Percentiles rank a stretch among this genome's conserved stretches.
These are phyloP conservation scores for Ommatoiulus sabulosus DNA, from an alignment of 2,888 invertebrate genomes.

Conservation along the genomic window DNA sequence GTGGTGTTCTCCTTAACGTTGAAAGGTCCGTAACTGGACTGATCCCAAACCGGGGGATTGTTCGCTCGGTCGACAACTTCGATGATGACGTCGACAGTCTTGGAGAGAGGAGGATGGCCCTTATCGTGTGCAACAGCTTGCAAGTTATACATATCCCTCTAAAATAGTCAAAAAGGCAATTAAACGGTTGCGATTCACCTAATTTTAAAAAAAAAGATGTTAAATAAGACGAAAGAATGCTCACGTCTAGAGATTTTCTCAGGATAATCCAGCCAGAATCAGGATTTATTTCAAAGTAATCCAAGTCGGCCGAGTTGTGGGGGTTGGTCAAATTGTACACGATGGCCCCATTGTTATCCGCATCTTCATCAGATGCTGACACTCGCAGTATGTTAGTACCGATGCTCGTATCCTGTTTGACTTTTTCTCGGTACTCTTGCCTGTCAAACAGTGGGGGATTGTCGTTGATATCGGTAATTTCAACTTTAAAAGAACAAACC, in stretches of 20 bases:
- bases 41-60: conserved; percentile 98
- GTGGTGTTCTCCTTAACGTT: conserved; percentile 98
- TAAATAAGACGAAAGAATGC: conserved; percentile 69
- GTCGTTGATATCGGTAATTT: conserved; percentile 97
- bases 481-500: conserved; percentile 97
- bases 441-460: conserved; percentile 95
- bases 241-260: conserved; percentile 96
- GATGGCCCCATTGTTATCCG: conserved; percentile 96
- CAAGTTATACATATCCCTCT: conserved; percentile 98
- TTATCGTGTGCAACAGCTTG: conserved; percentile 98
- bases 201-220: not conserved
- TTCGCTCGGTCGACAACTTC: conserved; percentile 98
- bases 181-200: not conserved
- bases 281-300: conserved; percentile 96
- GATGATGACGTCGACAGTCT: conserved; percentile 98
- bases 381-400: conserved; percentile 94
- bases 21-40: conserved; percentile 96
- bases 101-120: conserved; percentile 93
- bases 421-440: conserved; percentile 97
- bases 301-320: conserved; percentile 87
- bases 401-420: conserved; percentile 95
- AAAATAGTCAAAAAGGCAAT: conserved; percentile 59
- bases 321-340: conserved; percentile 91
- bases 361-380: conserved; percentile 96
- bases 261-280: conserved; percentile 98